Percentiles rank a stretch among this genome's conserved stretches.
These are phyloP conservation scores for Zaprionus vittiger DNA, from an alignment of 1,140 invertebrate species.

Conservation along the genomic window DNA sequence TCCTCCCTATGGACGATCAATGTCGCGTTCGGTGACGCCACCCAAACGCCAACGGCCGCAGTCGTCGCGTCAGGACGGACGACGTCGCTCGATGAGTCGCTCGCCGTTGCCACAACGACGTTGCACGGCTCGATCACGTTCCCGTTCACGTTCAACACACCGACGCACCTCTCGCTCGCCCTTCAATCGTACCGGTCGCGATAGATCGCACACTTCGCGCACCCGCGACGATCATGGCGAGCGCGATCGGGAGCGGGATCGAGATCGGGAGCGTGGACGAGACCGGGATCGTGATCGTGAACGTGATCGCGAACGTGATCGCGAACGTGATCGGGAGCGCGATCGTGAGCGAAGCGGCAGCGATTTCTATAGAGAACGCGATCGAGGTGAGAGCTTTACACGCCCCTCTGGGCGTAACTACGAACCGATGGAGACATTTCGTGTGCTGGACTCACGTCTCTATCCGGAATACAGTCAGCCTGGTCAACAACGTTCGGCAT, in stretches of 20 bases:
- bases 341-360: slow-evolving; percentile 7
- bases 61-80: slow-evolving; percentile 1
- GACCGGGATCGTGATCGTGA: slow-evolving; percentile 28
- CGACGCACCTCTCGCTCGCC: slow-evolving; percentile 62
- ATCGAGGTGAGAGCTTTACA: slow-evolving; percentile 34
- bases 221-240: slow-evolving; percentile 26
- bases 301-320: slow-evolving; percentile 15
- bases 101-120: slow-evolving; percentile 49
- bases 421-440: slow-evolving; percentile 53
- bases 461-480: slow-evolving; percentile 65
- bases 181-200: slow-evolving; percentile 31
- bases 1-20: slow-evolving; percentile 16
- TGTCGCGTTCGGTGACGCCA: slow-evolving; percentile 41
- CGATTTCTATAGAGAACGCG: slow-evolving; percentile 36
- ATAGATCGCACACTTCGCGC: slow-evolving; percentile 32
- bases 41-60: slow-evolving; percentile 42
- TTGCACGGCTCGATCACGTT: slow-evolving; percentile 56
- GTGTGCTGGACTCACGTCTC: slow-evolving; percentile 57
- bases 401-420: slow-evolving; percentile 39
- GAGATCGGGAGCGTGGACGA: slow-evolving; percentile 14
- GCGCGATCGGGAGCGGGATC: neutral
- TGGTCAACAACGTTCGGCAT: slow-evolving; percentile 34
- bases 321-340: neutral
- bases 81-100: slow-evolving; percentile 45
- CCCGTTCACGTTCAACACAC: slow-evolving; percentile 49